Evolutionary conservation across 2,888 invertebrate genomes (phyloP), one percentile per base, ranked within the genome.

Genomic region (Thyatira batis): DNA sequence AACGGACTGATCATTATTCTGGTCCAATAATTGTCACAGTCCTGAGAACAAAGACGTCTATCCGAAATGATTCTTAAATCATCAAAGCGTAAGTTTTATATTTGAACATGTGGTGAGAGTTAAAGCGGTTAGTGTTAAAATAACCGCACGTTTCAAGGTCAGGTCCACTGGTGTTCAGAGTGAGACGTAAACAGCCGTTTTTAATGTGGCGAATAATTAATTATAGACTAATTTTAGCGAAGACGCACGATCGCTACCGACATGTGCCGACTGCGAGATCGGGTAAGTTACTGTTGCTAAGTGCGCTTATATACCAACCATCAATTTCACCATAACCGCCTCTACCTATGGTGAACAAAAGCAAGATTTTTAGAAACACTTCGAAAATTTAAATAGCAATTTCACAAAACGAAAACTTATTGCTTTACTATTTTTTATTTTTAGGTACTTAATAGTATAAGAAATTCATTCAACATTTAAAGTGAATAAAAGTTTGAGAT

Each of bases 81-180:
- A 20, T 48, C 1, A 10, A 20, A 27, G 48, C 0, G 48, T 28
- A 48, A 27, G 48, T n/a, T 20, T 27, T 17, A 17, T 28, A 48
- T 46, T 46, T 27, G 27, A 48, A 48, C 5, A 39, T 5, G 23
- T 28, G 48, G 28, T 28, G 48, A 48, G 59, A 57, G 54, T 55
- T 54, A 49, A 28, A 21, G 55, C 51, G 45, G 56, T 49, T 28
- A 52, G 51, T 55, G 56, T 60, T 56, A 54, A 65, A 68, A 68
- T 62, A 66, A 65, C 52, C 52, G 17, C 23, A 57, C 54, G 53
- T 23, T 49, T 57, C 66, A 65, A 66, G 66, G 66, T 58, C 66
- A 65, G 44, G 45, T 57, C 59, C 23, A 27, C 39, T 21, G 39
- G 25, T 23, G 39, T 3, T 39, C 25, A 27, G 33, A 52, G 48